These are phyloP conservation scores for Trichonephila clavipes DNA, from an alignment of 1,140 invertebrate genomes.

Conservation along the genomic window DNA sequence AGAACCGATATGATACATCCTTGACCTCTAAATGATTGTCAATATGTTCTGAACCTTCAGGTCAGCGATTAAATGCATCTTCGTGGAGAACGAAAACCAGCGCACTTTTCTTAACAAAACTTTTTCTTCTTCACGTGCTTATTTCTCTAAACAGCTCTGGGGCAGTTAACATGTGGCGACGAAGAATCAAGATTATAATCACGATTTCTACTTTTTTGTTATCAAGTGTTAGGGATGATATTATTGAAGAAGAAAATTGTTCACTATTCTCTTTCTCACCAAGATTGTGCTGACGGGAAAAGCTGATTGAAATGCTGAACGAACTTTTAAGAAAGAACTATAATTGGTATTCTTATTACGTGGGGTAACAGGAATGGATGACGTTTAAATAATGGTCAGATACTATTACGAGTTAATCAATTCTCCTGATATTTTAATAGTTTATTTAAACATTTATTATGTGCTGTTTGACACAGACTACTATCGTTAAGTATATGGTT, in stretches of 20 bases:
- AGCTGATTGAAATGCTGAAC: slow-evolving; percentile 35
- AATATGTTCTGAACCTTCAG: slow-evolving; percentile 52
- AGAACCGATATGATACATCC: slow-evolving; percentile 10
- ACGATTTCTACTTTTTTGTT: slow-evolving; percentile 31
- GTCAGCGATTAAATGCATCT: slow-evolving; percentile 52
- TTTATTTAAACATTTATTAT: slow-evolving; percentile 1
- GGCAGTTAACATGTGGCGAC: neutral
- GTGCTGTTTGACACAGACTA: neutral
- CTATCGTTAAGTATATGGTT: neutral
- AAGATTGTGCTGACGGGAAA: slow-evolving; percentile 9
- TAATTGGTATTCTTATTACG: slow-evolving; percentile 37
- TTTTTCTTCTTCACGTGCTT: neutral
- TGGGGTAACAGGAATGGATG: neutral
- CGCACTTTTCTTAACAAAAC: slow-evolving; percentile 13
- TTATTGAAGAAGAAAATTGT: slow-evolving; percentile 38
- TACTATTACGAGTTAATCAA: slow-evolving; percentile 29
- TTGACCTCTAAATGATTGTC: slow-evolving; percentile 63
- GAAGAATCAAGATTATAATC: slow-evolving; percentile 46
- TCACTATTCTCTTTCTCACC: slow-evolving; percentile 13
- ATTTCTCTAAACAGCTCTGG: neutral
- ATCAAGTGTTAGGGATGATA: slow-evolving; percentile 26
- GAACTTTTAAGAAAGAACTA: slow-evolving; percentile 27
- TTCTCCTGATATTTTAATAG: neutral
- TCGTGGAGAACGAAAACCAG: slow-evolving; percentile 6
- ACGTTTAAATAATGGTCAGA: slow-evolving; percentile 12